Percentiles rank a stretch among this genome's conserved stretches.
These are phyloP conservation scores for Lontra canadensis DNA, from an alignment of 2,113 vertebrate genomes.

Conservation along the genomic window DNA sequence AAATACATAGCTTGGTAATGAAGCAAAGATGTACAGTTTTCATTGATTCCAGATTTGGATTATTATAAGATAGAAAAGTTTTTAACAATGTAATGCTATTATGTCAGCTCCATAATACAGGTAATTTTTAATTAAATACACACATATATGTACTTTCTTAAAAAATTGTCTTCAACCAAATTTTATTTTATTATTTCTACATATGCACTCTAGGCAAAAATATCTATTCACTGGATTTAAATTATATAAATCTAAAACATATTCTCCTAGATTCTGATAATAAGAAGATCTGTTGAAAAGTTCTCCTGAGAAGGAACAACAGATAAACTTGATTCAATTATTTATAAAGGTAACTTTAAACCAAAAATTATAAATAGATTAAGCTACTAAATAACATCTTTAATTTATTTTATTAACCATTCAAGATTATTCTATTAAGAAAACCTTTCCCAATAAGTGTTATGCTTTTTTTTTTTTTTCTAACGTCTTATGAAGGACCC, in stretches of 20 bases:
- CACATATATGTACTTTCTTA: not conserved
- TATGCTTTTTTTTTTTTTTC: not conserved
- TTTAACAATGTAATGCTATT: not conserved
- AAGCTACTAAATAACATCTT: slow-evolving; percentile 24
- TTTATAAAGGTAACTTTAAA: slow-evolving; percentile 26
- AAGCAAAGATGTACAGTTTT: slow-evolving; percentile 9
- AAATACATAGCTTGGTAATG: not conserved
- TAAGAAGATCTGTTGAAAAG: not conserved
- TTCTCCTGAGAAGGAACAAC: not conserved
- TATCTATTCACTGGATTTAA: not conserved
- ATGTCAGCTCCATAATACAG: not conserved
- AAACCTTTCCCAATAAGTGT: slow-evolving; percentile 66
- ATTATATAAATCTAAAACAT: not conserved
- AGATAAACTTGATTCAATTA: not conserved
- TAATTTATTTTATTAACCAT: slow-evolving; percentile 11
- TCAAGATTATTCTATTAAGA: slow-evolving; percentile 63
- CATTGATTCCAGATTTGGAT: slow-evolving; percentile 5
- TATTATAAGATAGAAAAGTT: not conserved
- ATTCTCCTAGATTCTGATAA: not conserved
- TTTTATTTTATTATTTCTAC: not conserved
- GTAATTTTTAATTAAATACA: not conserved
- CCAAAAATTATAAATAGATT: not conserved
- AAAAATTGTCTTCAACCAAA: not conserved
- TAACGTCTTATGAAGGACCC: slow-evolving; percentile 64
- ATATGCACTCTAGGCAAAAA: not conserved